Conservation (phyloP, 2,888 invertebrate species). For the Brenthis daphne region DNA sequence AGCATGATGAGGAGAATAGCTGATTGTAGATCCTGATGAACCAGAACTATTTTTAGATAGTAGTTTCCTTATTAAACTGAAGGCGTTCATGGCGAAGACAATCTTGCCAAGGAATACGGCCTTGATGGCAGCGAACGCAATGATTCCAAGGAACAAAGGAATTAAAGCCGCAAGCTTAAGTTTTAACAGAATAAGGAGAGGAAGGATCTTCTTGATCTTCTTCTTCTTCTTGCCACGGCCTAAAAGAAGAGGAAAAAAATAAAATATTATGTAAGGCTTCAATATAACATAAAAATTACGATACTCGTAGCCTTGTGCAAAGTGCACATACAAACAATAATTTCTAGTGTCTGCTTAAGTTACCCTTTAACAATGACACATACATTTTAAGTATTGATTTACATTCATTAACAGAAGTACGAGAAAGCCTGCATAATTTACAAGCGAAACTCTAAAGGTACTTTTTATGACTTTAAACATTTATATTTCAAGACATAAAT, state of each 20-base stretch:
- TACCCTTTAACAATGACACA: constrained; percentile 9
- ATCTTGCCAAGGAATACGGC: constrained; percentile 92
- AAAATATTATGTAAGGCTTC: not conserved
- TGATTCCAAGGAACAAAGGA: constrained; percentile 87
- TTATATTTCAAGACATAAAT: not conserved
- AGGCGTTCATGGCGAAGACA: constrained; percentile 88
- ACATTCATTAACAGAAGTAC: constrained; percentile 29
- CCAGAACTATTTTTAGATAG: constrained; percentile 80
- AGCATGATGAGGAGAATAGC: constrained; percentile 85
- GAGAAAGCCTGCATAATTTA: constrained; percentile 40
- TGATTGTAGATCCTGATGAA: constrained; percentile 70
- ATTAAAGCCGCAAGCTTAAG: constrained; percentile 89
- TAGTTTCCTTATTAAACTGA: constrained; percentile 86
- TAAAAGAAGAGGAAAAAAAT: constrained; percentile 56
- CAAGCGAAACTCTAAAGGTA: not conserved
- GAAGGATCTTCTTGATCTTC: constrained; percentile 88
- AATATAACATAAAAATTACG: not conserved
- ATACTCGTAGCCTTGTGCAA: not conserved
- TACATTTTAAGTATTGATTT: constrained; percentile 16
- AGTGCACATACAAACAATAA: not conserved
- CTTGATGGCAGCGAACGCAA: constrained; percentile 91
- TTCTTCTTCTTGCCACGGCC: constrained; percentile 89
- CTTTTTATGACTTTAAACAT: constrained; percentile 1
- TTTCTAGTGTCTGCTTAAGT: not conserved
- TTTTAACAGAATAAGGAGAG: constrained; percentile 88